phyloP scores from a whole-genome alignment of 2,888 invertebrate species.

The Stegana nigrithorax region DNA sequence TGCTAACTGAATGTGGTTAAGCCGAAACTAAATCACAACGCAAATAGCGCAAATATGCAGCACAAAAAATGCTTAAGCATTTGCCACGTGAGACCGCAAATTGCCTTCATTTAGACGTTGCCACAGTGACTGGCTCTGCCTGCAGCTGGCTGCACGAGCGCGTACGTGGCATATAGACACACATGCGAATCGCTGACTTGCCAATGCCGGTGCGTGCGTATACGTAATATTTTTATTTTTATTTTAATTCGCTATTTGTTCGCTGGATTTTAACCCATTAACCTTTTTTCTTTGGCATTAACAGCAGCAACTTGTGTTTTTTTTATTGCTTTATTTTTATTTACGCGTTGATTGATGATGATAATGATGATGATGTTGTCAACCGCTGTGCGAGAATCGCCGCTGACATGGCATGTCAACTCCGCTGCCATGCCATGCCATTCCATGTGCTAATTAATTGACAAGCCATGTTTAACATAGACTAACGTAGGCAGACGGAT shows the following conservation, averaged over 20 bases:
- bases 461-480: conserved; percentile 6
- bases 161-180: too few species aligned
- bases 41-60: too few species aligned
- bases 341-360: conserved; percentile 43
- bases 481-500: background rate
- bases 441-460: conserved; percentile 45
- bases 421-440: too few species aligned
- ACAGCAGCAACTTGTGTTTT: conserved; percentile 27
- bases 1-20: too few species aligned
- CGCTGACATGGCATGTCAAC: conserved; percentile 14
- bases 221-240: background rate
- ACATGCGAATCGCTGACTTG: too few species aligned
- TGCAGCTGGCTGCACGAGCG: background rate
- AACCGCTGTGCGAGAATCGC: conserved; percentile 38
- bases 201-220: too few species aligned
- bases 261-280: conserved; percentile 48
- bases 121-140: too few species aligned
- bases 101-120: conserved; percentile 12
- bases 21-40: too few species aligned
- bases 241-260: background rate
- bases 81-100: background rate
- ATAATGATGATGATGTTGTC: too few species aligned
- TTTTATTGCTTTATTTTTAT: conserved; percentile 34
- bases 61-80: too few species aligned
- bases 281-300: conserved; percentile 37